These are phyloP conservation scores for Hippopotamus amphibius DNA, from an alignment of 2,113 vertebrate genomes.

Conservation along the genomic window DNA sequence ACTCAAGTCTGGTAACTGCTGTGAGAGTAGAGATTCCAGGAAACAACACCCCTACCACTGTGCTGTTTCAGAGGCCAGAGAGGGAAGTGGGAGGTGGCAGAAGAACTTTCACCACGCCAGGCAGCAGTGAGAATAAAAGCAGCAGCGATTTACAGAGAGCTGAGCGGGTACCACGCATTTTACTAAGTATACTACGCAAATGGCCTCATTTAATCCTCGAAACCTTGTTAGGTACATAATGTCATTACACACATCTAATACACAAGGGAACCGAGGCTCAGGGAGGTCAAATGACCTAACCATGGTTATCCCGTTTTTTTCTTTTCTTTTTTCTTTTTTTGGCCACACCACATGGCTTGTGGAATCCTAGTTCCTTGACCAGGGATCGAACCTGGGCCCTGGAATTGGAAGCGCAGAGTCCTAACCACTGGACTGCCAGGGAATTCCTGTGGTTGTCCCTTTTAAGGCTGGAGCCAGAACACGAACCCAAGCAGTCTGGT, in stretches of 20 bases:
- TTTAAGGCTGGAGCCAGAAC: not conserved
- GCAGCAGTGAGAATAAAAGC: not conserved
- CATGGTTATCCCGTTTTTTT: not conserved
- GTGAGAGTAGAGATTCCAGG: not conserved
- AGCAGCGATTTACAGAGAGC: fast-evolving
- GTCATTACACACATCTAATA: not conserved
- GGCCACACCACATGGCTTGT: not conserved
- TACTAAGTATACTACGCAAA: too few relatives aligned
- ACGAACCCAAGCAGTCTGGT: not conserved
- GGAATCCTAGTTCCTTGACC: not conserved
- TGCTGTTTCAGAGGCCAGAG: not conserved
- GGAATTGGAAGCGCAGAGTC: not conserved
- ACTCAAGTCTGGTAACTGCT: not conserved
- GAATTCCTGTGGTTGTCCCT: not conserved
- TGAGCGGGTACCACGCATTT: not conserved
- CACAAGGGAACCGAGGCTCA: not conserved
- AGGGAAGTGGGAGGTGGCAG: not conserved
- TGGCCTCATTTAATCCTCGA: not conserved
- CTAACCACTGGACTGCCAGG: not conserved
- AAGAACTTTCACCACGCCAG: not conserved
- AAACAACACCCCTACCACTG: not conserved
- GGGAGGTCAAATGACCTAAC: not conserved
- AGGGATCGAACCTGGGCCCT: not conserved
- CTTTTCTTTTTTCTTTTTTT: fast-evolving
- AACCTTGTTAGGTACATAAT: not conserved